These are phyloP conservation scores for Chalcis sispes DNA, from an alignment of 2,888 invertebrate genomes.

Conservation along the genomic window DNA sequence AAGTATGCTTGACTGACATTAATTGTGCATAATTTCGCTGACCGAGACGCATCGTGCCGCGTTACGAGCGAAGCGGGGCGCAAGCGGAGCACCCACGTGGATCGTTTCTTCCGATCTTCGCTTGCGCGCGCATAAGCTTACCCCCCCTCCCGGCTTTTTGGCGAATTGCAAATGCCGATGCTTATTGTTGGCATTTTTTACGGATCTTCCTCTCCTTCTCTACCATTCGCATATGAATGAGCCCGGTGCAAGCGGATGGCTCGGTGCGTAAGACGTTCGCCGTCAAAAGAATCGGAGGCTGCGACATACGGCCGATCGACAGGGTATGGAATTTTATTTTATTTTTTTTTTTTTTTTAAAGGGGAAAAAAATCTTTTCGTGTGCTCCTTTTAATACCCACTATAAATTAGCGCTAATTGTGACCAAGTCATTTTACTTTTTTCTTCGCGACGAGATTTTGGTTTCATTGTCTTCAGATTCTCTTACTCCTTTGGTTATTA, in stretches of 20 bases:
- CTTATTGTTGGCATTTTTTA: constrained; percentile 40
- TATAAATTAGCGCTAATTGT: constrained; percentile 51
- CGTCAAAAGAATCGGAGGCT: constrained; percentile 34
- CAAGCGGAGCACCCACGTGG: constrained; percentile 36
- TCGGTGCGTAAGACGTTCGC: constrained; percentile 23
- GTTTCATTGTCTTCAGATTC: too few relatives aligned
- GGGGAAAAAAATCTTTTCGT: constrained; percentile 15
- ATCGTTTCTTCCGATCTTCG: neutral
- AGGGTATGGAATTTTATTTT: too few relatives aligned
- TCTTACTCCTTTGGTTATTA: too few relatives aligned
- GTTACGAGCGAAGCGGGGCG: constrained; percentile 10
- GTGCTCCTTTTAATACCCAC: neutral
- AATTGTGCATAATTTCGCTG: constrained; percentile 72
- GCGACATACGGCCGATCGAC: too few relatives aligned
- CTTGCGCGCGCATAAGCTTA: neutral
- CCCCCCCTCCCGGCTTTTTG: constrained; percentile 12
- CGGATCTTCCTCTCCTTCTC: constrained; percentile 5
- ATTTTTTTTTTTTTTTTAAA: too few relatives aligned
- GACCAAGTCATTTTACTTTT: constrained; percentile 34
- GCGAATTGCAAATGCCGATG: constrained; percentile 44
- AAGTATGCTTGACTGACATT: constrained; percentile 73
- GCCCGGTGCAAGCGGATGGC: too few relatives aligned
- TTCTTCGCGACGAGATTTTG: too few relatives aligned
- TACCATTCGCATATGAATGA: constrained; percentile 52
- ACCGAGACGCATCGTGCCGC: constrained; percentile 25